A percentile compares a stretch with the other conserved stretches of the same genome.
These are phyloP conservation scores for Donacobius atricapilla DNA, from an alignment of 2,113 vertebrate genomes.

Conservation along the genomic window DNA sequence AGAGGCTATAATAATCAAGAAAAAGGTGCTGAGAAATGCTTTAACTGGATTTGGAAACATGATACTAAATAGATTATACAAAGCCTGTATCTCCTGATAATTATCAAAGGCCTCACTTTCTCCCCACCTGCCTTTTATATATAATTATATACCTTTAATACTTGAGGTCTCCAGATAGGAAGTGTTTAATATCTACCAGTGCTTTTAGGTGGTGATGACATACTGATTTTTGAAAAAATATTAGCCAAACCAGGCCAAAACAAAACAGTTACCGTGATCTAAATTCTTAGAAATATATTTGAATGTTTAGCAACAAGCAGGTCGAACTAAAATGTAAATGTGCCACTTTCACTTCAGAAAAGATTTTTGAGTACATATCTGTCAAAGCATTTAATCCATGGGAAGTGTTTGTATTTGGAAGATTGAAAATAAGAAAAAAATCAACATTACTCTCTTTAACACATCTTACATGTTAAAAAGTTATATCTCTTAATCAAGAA, in stretches of 20 bases:
- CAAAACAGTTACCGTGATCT: neutral
- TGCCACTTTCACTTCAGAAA: neutral
- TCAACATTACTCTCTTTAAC: neutral
- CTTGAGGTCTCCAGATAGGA: neutral
- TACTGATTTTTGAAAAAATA: neutral
- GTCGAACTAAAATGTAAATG: neutral
- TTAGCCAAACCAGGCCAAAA: neutral
- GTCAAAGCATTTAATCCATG: neutral
- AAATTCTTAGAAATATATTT: neutral
- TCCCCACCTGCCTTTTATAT: accelerated
- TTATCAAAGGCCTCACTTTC: neutral
- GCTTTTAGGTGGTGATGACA: neutral
- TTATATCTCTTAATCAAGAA: neutral
- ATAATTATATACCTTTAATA: too few species aligned
- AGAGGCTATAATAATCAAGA: neutral
- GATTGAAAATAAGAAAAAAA: neutral
- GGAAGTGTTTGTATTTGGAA: neutral
- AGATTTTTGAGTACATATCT: neutral
- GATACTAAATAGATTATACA: neutral
- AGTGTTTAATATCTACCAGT: neutral
- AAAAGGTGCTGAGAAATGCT: neutral
- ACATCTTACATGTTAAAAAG: neutral
- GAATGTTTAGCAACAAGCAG: neutral
- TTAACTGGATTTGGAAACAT: neutral
- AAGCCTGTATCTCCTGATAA: neutral